A percentile compares a stretch with the other conserved stretches of the same genome.
Conservation (phyloP, 2,113 vertebrate species). For the Cyanistes caeruleus region DNA sequence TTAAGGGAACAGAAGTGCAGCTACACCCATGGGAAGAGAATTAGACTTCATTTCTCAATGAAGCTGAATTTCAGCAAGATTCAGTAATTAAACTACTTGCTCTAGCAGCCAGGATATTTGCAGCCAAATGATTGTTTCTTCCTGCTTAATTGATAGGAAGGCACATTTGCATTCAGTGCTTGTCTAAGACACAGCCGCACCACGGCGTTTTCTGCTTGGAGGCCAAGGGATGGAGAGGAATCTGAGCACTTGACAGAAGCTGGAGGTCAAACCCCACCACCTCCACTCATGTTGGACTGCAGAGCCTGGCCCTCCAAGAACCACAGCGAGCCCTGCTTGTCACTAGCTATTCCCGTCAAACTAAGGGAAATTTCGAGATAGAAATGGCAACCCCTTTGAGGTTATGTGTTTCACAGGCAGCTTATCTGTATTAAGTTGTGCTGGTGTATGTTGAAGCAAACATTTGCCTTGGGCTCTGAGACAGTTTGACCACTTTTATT, state of each 20-base stretch:
- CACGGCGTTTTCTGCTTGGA: neutral
- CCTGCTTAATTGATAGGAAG: constrained; percentile 14
- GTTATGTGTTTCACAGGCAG: neutral
- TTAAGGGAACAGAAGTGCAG: constrained; percentile 20
- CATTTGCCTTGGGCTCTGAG: neutral
- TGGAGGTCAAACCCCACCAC: neutral
- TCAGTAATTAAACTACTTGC: constrained; percentile 29
- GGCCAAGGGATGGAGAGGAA: neutral
- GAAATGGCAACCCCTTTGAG: neutral
- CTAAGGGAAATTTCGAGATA: neutral
- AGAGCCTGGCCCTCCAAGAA: neutral
- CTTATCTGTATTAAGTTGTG: neutral
- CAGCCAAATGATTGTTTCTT: neutral
- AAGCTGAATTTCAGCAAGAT: constrained; percentile 28
- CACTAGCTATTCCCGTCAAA: neutral
- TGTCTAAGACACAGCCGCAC: neutral
- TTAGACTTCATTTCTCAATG: neutral
- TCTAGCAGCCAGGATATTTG: constrained; percentile 24
- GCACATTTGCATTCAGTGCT: neutral
- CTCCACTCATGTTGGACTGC: accelerated
- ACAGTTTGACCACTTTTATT: neutral
- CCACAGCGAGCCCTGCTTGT: accelerated
- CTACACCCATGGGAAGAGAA: constrained; percentile 5
- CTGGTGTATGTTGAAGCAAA: neutral
- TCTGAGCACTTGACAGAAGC: neutral